Evolutionary conservation across 2,888 invertebrate species (phyloP).

Genomic region (Suillia variegata): DNA sequence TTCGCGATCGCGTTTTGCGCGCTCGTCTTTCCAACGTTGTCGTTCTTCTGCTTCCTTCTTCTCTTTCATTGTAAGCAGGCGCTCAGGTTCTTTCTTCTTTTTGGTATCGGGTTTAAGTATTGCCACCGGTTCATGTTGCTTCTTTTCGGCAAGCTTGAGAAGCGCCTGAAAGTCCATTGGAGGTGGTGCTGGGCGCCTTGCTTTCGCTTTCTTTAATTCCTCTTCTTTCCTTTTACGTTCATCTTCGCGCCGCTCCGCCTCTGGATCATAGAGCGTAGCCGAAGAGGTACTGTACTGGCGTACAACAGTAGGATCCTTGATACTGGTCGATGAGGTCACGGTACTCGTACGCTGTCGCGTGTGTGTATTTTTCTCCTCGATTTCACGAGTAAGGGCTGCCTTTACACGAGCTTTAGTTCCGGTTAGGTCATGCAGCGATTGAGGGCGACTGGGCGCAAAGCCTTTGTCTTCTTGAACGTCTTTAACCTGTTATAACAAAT

Average conservation of each 20-base stretch:
- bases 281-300: slow-evolving; percentile 38
- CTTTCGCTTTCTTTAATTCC: slow-evolving; percentile 64
- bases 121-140: slow-evolving; percentile 76
- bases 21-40: slow-evolving; percentile 68
- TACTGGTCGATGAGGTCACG: slow-evolving; percentile 30
- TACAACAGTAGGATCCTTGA: slow-evolving; percentile 32
- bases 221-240: slow-evolving; percentile 54
- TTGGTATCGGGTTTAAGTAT: slow-evolving; percentile 58
- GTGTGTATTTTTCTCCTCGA: slow-evolving; percentile 74
- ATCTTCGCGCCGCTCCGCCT: slow-evolving; percentile 45
- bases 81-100: slow-evolving; percentile 68
- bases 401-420: slow-evolving; percentile 76
- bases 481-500: slow-evolving; percentile 46
- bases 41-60: slow-evolving; percentile 76
- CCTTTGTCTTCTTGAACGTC: slow-evolving; percentile 69
- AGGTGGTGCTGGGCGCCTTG: slow-evolving; percentile 68
- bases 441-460: slow-evolving; percentile 65
- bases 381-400: slow-evolving; percentile 73
- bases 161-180: slow-evolving; percentile 80
- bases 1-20: slow-evolving; percentile 59
- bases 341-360: slow-evolving; percentile 44
- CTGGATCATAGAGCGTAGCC: slow-evolving; percentile 56
- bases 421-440: slow-evolving; percentile 56
- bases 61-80: slow-evolving; percentile 81
- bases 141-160: slow-evolving; percentile 81